These are phyloP conservation scores for Opisthograptis luteolata DNA, from an alignment of 2,888 invertebrate genomes.

Conservation along the genomic window DNA sequence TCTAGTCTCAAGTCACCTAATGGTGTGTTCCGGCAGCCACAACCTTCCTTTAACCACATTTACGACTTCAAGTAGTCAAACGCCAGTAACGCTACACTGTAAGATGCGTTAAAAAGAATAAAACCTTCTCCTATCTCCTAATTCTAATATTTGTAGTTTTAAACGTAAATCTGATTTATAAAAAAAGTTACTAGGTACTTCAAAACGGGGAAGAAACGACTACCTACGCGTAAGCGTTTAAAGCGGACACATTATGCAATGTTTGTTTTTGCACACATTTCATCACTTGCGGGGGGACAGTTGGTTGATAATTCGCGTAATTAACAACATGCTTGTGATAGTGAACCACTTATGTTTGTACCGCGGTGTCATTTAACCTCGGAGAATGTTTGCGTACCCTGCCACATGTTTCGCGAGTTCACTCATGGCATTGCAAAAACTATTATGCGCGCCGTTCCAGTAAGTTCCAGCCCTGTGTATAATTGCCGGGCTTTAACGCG, in stretches of 20 bases:
- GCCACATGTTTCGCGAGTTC: slow-evolving; percentile 54
- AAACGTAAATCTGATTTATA: background rate
- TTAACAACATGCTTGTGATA: slow-evolving; percentile 65
- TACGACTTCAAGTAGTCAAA: no score
- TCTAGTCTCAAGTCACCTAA: no score
- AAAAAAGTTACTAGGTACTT: slow-evolving; percentile 19
- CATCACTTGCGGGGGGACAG: slow-evolving; percentile 64
- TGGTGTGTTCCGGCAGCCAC: no score
- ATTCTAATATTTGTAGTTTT: no score
- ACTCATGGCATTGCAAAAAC: slow-evolving; percentile 59
- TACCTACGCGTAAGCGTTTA: slow-evolving; percentile 40
- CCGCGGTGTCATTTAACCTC: slow-evolving; percentile 22
- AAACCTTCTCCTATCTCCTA: no score
- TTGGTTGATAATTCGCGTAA: slow-evolving; percentile 69
- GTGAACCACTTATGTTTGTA: slow-evolving; percentile 42
- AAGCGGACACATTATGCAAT: slow-evolving; percentile 56
- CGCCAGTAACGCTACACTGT: no score
- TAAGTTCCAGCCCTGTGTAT: slow-evolving; percentile 61
- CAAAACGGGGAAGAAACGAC: slow-evolving; percentile 39
- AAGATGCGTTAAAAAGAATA: no score
- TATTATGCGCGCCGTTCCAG: slow-evolving; percentile 57
- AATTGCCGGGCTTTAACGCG: slow-evolving; percentile 49
- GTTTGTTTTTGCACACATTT: slow-evolving; percentile 70
- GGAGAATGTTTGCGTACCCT: slow-evolving; percentile 46
- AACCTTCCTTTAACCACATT: no score